Percentiles rank a stretch among this genome's conserved stretches.
phyloP scores from a whole-genome alignment of 2,113 vertebrate genomes.

The Cranoglanis bouderius region DNA sequence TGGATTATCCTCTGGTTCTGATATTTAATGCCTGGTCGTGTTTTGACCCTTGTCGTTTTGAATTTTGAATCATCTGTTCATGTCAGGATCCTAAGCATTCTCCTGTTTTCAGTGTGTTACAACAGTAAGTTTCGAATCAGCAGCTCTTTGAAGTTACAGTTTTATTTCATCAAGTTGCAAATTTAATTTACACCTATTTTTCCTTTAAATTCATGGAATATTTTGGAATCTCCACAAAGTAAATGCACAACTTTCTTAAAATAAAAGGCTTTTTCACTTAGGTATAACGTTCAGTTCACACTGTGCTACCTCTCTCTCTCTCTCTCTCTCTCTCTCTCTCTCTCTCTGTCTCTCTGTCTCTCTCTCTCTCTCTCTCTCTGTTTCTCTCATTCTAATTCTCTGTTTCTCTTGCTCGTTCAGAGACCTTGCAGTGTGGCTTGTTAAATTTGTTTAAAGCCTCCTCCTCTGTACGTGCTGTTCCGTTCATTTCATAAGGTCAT shows the following conservation, averaged over 20 bases:
- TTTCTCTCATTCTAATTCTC: not conserved
- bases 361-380: not conserved
- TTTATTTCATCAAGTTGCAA: not conserved
- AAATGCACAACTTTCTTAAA: constrained; percentile 13
- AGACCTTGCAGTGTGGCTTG: constrained; percentile 15
- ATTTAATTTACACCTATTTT: not conserved
- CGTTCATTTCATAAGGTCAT: constrained; percentile 43
- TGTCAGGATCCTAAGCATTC: not conserved
- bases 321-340: not conserved
- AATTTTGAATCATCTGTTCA: not conserved
- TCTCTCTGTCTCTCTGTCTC: not conserved
- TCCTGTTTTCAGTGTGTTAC: not conserved
- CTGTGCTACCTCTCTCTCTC: not conserved
- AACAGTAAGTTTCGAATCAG: not conserved
- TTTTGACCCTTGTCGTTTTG: not conserved
- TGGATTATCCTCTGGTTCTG: not conserved
- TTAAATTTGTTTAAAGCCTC: constrained; percentile 26
- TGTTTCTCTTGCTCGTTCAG: not conserved
- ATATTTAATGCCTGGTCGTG: not conserved
- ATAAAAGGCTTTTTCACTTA: not conserved
- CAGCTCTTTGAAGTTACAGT: not conserved
- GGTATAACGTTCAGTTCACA: not conserved
- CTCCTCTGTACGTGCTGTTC: constrained; percentile 30
- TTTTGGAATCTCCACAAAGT: not conserved
- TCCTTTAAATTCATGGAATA: not conserved